Evolutionary conservation across 2,113 vertebrate species (phyloP), one percentile per base, ranked within the genome.

Genomic region (Trachemys scripta): DNA sequence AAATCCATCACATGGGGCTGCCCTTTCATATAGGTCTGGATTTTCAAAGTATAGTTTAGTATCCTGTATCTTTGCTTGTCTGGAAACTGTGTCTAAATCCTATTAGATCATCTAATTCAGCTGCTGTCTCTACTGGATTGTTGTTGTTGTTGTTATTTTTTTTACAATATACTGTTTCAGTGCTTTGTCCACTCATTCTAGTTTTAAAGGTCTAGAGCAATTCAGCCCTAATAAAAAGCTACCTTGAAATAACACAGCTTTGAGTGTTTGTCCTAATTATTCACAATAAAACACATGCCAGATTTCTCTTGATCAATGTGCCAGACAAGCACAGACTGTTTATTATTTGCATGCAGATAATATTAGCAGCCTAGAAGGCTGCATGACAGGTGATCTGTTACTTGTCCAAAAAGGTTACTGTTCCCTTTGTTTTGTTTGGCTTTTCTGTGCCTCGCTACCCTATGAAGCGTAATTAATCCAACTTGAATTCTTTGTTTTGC

Each of bases 181-280:
- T n/a, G 5, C 57, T 84, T 92, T 85, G 53, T 90, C 38, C 80
- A 85, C 35, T 75, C 76, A 84, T 2, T 79, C 38, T 57, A 17
- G 0, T 76, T 92, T 85, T 56, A 24, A 45, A 90, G 88, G 10
- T 87, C 88, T 94, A 89, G 50, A 83, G 86, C 82, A 85, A 87
- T 0, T 53, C 93, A 85, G 9, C 75, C 1, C 3, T 92, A 57
- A 84, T 78, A 90, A 93, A 31, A 94, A 94, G 69, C 90, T 95
- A 95, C 94, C 92, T 97, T 96, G 90, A 87, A 93, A 76, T 27
- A 94, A 57, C 31, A 82, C 72, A 93, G 78, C 47, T 89, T 25
- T 80, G 24, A 54, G 65, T 90, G 87, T 96, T 97, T 89, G 79
- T 92, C 87, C 49, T 98, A 75, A 96, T 97, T 97, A 97, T 96